Evolutionary conservation across 2,888 invertebrate genomes (phyloP).

Genomic region (Orchesellides sinensis): DNA sequence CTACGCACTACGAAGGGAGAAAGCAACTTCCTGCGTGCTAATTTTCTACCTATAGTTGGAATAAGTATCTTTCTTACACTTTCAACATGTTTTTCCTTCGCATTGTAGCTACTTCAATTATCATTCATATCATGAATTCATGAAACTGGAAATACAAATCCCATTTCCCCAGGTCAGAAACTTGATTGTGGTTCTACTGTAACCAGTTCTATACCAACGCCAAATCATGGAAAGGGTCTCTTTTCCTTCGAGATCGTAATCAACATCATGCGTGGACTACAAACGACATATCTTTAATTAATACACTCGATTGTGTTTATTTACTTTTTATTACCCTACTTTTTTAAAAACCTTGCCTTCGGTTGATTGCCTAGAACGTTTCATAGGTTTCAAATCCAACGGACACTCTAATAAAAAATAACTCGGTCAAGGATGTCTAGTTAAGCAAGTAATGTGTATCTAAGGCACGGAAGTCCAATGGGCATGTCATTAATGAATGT

Average conservation of each 20-base stretch:
- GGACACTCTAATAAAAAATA: slow-evolving; percentile 15
- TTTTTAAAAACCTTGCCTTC: not conserved
- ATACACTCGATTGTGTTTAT: too few species aligned
- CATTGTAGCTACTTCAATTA: too few species aligned
- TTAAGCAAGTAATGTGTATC: too few species aligned
- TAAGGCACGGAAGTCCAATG: too few species aligned
- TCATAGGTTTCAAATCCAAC: too few species aligned
- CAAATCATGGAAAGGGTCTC: slow-evolving; percentile 6
- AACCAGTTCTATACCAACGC: not conserved
- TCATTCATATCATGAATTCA: too few species aligned
- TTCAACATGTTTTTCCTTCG: too few species aligned
- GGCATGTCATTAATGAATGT: not conserved
- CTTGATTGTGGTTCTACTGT: slow-evolving; percentile 18
- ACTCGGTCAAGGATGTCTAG: slow-evolving; percentile 55
- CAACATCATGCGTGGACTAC: slow-evolving; percentile 26
- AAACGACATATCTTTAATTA: not conserved
- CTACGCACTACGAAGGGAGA: too few species aligned
- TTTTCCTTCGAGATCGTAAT: slow-evolving; percentile 14
- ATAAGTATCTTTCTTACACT: too few species aligned
- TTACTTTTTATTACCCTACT: slow-evolving; percentile 13
- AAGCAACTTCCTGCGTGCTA: too few species aligned
- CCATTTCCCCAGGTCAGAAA: slow-evolving; percentile 56
- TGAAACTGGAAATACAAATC: too few species aligned
- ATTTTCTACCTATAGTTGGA: too few species aligned
- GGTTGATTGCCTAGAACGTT: not conserved